phyloP scores from a whole-genome alignment of 2,888 invertebrate species.

The Heliconius aoede region DNA sequence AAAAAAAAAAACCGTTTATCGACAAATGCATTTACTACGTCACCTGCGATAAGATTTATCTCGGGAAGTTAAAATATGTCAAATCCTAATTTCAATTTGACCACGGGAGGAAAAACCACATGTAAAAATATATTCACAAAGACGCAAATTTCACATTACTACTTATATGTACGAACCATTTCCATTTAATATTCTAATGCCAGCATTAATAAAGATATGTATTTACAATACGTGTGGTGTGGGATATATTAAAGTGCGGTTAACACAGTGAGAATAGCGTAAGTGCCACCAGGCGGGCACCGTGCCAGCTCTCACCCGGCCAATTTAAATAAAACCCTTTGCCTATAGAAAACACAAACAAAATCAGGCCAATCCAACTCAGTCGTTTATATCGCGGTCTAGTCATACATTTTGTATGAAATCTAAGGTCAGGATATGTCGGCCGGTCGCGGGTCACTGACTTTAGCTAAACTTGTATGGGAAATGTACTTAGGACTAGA shows the following conservation, averaged over 20 bases:
- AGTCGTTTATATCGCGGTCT: background rate
- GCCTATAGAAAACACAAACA: background rate
- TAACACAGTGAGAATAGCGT: constrained; percentile 70
- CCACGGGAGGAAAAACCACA: no score
- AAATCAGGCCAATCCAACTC: background rate
- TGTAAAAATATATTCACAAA: background rate
- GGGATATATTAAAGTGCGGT: constrained; percentile 73
- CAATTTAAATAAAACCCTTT: constrained; percentile 28
- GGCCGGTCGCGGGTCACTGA: constrained; percentile 45
- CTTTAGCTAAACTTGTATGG: constrained; percentile 44
- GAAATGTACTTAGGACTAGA: constrained; percentile 43
- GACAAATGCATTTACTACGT: no score
- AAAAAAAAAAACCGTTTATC: no score
- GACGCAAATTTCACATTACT: background rate
- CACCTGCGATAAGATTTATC: no score
- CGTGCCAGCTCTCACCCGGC: constrained; percentile 65
- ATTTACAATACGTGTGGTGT: constrained; percentile 31
- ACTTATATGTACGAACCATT: background rate
- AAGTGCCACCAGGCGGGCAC: constrained; percentile 64
- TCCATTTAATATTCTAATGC: constrained; percentile 10
- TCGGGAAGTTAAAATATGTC: no score
- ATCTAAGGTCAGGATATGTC: constrained; percentile 28
- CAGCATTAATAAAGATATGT: constrained; percentile 23
- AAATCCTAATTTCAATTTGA: background rate
- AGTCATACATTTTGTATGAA: constrained; percentile 6